These are phyloP conservation scores for Rissa tridactyla DNA, from an alignment of 2,113 vertebrate genomes.

Conservation along the genomic window DNA sequence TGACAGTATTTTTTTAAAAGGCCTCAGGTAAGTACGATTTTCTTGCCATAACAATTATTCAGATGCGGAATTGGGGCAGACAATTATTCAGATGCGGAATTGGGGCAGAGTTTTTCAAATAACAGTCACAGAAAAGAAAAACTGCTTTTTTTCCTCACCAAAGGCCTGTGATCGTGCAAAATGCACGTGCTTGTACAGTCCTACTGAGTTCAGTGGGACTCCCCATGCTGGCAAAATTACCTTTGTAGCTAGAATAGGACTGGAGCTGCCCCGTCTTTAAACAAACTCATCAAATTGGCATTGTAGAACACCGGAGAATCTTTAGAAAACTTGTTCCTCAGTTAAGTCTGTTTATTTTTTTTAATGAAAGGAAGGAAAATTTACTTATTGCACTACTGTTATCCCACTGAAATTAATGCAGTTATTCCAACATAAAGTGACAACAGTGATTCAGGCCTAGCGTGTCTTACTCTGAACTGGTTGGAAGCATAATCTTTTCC, in stretches of 20 bases:
- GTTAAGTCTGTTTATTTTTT: neutral
- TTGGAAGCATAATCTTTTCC: constrained; percentile 7
- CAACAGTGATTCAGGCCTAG: neutral
- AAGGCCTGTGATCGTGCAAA: neutral
- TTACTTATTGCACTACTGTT: neutral
- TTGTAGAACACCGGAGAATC: neutral
- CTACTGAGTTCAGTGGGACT: neutral
- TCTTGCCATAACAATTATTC: neutral
- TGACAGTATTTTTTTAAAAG: neutral
- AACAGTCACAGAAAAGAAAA: neutral
- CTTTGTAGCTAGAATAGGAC: neutral
- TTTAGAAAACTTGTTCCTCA: constrained; percentile 12
- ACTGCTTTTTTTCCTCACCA: neutral
- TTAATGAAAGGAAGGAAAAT: neutral
- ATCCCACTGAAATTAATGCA: neutral
- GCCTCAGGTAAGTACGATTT: neutral
- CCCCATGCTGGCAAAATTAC: neutral
- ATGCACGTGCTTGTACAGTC: neutral
- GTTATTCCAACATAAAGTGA: neutral
- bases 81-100: neutral
- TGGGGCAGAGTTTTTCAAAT: neutral
- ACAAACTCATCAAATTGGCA: neutral
- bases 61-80: neutral
- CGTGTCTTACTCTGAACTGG: neutral
- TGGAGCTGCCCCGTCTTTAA: neutral